These are phyloP conservation scores for Drosophila aff. DNA, from an alignment of 1,140 invertebrate species.

Conservation along the genomic window DNA sequence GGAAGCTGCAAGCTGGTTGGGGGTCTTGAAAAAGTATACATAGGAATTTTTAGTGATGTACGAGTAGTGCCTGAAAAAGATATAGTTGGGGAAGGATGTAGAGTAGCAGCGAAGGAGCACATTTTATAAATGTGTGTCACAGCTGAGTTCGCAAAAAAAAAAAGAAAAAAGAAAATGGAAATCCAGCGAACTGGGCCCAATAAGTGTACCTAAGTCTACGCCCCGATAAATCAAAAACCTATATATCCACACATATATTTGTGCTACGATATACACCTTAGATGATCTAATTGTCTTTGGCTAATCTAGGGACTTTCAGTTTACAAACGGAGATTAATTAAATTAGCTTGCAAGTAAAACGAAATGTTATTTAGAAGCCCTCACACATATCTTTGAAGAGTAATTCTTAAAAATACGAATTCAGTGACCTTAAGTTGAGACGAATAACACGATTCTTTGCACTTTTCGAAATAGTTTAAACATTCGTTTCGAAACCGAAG, in stretches of 20 bases:
- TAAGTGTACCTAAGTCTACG: constrained; percentile 41
- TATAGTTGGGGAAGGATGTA: constrained; percentile 3
- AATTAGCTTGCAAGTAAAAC: constrained; percentile 34
- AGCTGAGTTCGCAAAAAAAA: constrained; percentile 31
- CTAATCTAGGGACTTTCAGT: constrained; percentile 57
- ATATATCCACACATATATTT: constrained; percentile 39
- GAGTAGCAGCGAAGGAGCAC: constrained; percentile 42
- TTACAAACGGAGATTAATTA: constrained; percentile 40
- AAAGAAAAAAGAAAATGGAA: background rate
- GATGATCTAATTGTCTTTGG: constrained; percentile 50
- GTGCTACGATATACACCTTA: constrained; percentile 40
- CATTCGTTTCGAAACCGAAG: constrained; percentile 7
- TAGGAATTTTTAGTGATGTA: constrained; percentile 58
- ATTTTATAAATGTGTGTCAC: constrained; percentile 76
- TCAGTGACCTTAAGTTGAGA: constrained; percentile 22
- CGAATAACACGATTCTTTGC: background rate
- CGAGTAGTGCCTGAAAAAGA: constrained; percentile 71
- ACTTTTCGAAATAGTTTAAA: constrained; percentile 8
- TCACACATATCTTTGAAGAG: constrained; percentile 61
- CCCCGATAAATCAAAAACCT: constrained; percentile 37
- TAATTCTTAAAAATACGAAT: constrained; percentile 40
- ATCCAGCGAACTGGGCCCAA: constrained; percentile 29
- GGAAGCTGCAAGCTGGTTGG: constrained; percentile 41
- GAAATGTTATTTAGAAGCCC: constrained; percentile 40
- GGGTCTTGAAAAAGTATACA: constrained; percentile 40